Percentiles rank a stretch among this genome's conserved stretches.
These are phyloP conservation scores for Andrena minutula DNA, from an alignment of 2,888 invertebrate species.

Conservation along the genomic window DNA sequence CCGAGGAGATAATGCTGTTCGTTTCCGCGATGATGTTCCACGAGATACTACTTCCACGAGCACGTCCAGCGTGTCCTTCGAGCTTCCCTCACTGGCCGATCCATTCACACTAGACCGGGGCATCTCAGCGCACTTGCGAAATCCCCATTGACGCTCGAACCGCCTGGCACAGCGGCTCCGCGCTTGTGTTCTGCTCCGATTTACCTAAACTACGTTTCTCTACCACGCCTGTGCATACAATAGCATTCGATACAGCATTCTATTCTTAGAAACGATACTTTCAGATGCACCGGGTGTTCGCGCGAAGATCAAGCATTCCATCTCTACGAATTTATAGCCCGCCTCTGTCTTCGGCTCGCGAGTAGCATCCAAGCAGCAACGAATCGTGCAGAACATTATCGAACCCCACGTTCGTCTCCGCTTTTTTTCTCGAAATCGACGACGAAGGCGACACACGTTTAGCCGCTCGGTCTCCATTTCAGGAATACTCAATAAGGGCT, in stretches of 20 bases:
- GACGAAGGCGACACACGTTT: slow-evolving; percentile 67
- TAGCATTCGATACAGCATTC: slow-evolving; percentile 1
- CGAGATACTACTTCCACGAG: slow-evolving; percentile 64
- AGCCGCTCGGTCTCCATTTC: slow-evolving; percentile 57
- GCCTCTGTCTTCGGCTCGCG: neutral
- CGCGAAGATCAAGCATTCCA: neutral
- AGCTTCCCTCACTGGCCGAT: slow-evolving; percentile 64
- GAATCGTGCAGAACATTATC: slow-evolving; percentile 32
- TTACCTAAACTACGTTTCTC: neutral
- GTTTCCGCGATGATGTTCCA: slow-evolving; percentile 71
- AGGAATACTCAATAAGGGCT: slow-evolving; percentile 66
- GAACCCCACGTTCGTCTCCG: neutral
- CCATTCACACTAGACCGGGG: slow-evolving; percentile 47
- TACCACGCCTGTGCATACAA: neutral
- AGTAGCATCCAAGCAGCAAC: neutral
- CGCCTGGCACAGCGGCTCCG: neutral
- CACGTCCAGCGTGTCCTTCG: slow-evolving; percentile 65
- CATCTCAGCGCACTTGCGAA: slow-evolving; percentile 29
- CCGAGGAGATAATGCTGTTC: slow-evolving; percentile 63
- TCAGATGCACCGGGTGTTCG: neutral
- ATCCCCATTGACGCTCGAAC: neutral
- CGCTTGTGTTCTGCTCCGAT: neutral
- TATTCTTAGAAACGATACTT: neutral
- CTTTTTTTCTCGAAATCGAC: slow-evolving; percentile 61
- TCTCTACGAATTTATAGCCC: slow-evolving; percentile 3